Evolutionary conservation across 1,140 invertebrate species (phyloP).

Genomic region (Holcopasites calliopsidis): DNA sequence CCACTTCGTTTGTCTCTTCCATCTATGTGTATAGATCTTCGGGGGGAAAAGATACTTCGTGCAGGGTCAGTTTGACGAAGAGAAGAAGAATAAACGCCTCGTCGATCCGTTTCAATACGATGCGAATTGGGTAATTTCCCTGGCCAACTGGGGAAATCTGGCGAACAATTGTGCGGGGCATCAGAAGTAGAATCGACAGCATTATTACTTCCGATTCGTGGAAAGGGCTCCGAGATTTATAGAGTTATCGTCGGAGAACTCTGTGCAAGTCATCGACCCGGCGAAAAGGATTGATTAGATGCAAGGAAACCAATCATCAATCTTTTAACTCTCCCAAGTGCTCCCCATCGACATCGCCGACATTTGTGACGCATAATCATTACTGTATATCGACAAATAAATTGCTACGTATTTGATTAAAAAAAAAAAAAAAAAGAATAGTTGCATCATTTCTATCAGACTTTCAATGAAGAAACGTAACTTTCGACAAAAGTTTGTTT

Average conservation of each 20-base stretch:
- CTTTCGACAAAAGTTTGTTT: slow-evolving; percentile 20
- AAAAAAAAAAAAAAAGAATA: not conserved
- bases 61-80: not conserved
- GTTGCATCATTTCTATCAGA: not conserved
- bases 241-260: slow-evolving; percentile 21
- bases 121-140: slow-evolving; percentile 15
- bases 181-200: slow-evolving; percentile 11
- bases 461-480: not conserved
- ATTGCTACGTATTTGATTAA: too few relatives aligned
- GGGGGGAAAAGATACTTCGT: too few relatives aligned
- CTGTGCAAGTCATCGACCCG: slow-evolving; percentile 19
- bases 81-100: not conserved
- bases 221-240: slow-evolving; percentile 28
- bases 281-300: slow-evolving; percentile 27
- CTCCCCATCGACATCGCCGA: too few relatives aligned
- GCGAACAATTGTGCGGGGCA: not conserved
- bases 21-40: too few relatives aligned
- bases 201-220: slow-evolving; percentile 35
- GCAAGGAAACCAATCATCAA: not conserved
- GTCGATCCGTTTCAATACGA: not conserved
- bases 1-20: too few relatives aligned
- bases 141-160: not conserved
- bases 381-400: too few relatives aligned
- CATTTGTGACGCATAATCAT: too few relatives aligned
- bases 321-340: too few relatives aligned